Base-by-base conservation (phyloP, 1,140 invertebrate genomes). In the Drosophila pseudoobscura region DNA sequence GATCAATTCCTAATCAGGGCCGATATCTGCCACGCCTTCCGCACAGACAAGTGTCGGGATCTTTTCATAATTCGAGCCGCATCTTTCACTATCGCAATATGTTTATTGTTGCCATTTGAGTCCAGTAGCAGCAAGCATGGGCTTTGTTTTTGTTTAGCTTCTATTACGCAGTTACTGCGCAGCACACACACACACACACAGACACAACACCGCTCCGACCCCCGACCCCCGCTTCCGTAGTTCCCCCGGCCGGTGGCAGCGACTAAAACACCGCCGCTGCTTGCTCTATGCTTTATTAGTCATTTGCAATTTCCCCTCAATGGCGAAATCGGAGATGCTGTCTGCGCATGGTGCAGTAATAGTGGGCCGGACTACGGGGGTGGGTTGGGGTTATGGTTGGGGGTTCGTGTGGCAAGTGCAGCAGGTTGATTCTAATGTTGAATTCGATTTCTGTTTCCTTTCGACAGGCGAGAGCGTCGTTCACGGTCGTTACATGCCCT, bases 401-500 rank as follows among this genome's bases (percentile, higher is more conserved):
- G 24, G 31, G 54, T 52, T 26, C 4, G 24, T 26, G 22, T 43
- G 11, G 31, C 24, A 49, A 8, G 11, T 45, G 5, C 17, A 5
- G 22, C 35, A 7, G 56, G 17, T 29, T 39, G 24, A 17, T 45
- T 55, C n/a, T 63, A 59, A 55, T 44, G 15, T 20, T 29, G 11
- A 39, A 39, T 39, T 39, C 35, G 35, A 9, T 35, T 9, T 31
- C 6, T 56, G 2, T 13, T 39, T 41, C 0, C 5, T 57, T n/a
- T 53, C 15, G 7, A 0, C 24, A 88, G 84, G 63, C 31, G 84
- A 79, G 6, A 60, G 39, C 53, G 29, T 75, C 79, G 79, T 93
- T 29, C 91, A 92, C 43, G 92, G 96, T 72, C 93, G 94, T 75
- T 97, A 97, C 92, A 94, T 97, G 87, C 92, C 95, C 53, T 94